phyloP scores from a whole-genome alignment of 2,888 invertebrate species.

The Liodrosophila aerea region DNA sequence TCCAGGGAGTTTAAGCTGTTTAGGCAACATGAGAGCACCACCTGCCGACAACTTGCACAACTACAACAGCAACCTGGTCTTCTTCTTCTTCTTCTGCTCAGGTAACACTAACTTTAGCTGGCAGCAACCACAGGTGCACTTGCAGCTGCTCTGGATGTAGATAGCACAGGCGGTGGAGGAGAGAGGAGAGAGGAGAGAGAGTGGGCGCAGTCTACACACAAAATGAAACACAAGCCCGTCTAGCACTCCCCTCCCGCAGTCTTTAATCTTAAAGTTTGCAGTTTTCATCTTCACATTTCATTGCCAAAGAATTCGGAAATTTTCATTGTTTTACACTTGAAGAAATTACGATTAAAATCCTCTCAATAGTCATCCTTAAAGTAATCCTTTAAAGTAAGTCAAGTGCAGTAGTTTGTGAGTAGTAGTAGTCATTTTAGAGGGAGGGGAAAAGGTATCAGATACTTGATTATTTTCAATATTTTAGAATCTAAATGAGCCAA shows the following conservation, averaged over 20 bases:
- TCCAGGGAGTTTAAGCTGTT: conserved; percentile 69
- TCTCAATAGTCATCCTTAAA: too few species aligned
- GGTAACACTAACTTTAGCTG: conserved; percentile 74
- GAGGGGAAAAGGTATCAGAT: too few species aligned
- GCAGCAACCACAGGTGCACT: conserved; percentile 42
- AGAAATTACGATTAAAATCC: too few species aligned
- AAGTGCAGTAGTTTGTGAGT: too few species aligned
- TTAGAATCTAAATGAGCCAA: too few species aligned
- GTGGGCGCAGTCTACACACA: conserved; percentile 1
- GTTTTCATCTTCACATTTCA: conserved; percentile 28
- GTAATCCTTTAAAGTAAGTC: too few species aligned
- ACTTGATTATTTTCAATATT: too few species aligned
- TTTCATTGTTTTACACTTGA: too few species aligned
- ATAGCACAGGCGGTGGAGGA: background rate
- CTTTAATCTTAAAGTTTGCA: background rate
- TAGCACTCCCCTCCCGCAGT: too few species aligned
- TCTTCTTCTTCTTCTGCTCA: conserved; percentile 55
- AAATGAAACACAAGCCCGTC: conserved; percentile 53
- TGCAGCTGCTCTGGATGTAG: conserved; percentile 2
- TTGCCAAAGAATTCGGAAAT: conserved; percentile 8
- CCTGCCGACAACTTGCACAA: conserved; percentile 69
- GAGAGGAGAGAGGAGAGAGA: background rate
- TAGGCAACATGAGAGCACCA: conserved; percentile 67
- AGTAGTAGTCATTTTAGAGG: too few species aligned
- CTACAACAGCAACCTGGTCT: conserved; percentile 34